Evolutionary conservation across 92 coral and sea anemone species (phyloP), one percentile per base, ranked within the genome.

Genomic region (Zoanthus sansibaricus): DNA sequence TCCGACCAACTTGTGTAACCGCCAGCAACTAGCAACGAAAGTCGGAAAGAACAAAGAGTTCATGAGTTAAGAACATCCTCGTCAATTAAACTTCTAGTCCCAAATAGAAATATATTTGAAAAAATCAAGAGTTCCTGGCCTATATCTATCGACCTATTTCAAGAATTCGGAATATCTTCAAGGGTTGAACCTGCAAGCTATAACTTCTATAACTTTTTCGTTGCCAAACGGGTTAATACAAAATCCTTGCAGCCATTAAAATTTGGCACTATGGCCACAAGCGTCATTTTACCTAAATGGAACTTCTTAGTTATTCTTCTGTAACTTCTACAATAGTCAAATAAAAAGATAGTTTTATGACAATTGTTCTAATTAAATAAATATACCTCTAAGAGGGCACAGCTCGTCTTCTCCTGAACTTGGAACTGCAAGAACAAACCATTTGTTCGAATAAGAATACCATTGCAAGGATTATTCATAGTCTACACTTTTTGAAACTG

Each of bases 371-470:
- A 67, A 25, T 2, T 18, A 18, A 67, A 67, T 10, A 7, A 56
- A 68, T 48, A n/a, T 87, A 96, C 99, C 98, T 90, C 92, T 96
- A 20, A 92, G 86, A 7, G 99, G 99, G 49, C 99, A 96, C 99
- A 96, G 91, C 2, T 86, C 87, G 83, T 96, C 99, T 86, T 93
- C 92, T 30, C 83, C 78, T 0, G 47, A 87, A 51, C 87, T 75
- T 7, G 98, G 92, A 45, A 92, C 98, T 94, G 80, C 20, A 79
- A 64, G 11, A 11, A 55, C n/a, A 88, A 59, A 32, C 9, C 42
- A 83, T 83, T 1, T 5, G 56, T 46, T 59, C 20, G 37, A 18
- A 31, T 21, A 8, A 44, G 25, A 62, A 72, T 12, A 46, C 44
- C 58, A 8, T 5, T 10, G 15, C 47, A 49, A 48, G 30, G 30